phyloP scores from a whole-genome alignment of 2,797 vertebrate genomes.

The Gila robusta region DNA sequence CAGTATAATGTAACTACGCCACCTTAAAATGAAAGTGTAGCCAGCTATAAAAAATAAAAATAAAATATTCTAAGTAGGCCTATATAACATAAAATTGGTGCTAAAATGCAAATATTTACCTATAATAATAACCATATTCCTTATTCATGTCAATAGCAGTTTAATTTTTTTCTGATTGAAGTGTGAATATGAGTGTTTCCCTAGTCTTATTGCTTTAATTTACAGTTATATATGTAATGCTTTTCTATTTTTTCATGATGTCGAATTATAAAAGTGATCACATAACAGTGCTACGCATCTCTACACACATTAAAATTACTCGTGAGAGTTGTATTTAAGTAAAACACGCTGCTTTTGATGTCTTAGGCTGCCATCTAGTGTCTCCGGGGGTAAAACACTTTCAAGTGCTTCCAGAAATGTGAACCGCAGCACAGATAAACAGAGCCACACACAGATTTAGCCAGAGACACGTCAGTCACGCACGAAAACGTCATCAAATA shows the following conservation, averaged over 20 bases:
- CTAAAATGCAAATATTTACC: not conserved
- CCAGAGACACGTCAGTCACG: not conserved
- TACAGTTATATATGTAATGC: not conserved
- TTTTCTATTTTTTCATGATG: not conserved
- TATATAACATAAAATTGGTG: not conserved
- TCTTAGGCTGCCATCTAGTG: conserved; percentile 43
- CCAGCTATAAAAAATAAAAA: no score
- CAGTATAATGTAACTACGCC: no score
- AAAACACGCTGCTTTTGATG: not conserved
- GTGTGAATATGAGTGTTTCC: not conserved
- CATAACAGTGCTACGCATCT: not conserved
- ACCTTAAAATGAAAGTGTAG: no score
- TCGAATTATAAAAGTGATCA: not conserved
- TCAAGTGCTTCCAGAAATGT: not conserved
- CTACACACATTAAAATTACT: no score
- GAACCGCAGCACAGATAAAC: not conserved
- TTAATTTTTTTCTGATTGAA: not conserved
- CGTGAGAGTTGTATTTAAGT: no score
- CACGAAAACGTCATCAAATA: not conserved
- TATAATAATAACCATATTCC: not conserved
- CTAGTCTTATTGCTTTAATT: not conserved
- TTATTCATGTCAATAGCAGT: not conserved
- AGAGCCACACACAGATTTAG: not conserved
- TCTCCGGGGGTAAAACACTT: not conserved
- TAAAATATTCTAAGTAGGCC: not conserved